Conservation (phyloP, 2,797 vertebrate species). For the Emydoidea blandingii region DNA sequence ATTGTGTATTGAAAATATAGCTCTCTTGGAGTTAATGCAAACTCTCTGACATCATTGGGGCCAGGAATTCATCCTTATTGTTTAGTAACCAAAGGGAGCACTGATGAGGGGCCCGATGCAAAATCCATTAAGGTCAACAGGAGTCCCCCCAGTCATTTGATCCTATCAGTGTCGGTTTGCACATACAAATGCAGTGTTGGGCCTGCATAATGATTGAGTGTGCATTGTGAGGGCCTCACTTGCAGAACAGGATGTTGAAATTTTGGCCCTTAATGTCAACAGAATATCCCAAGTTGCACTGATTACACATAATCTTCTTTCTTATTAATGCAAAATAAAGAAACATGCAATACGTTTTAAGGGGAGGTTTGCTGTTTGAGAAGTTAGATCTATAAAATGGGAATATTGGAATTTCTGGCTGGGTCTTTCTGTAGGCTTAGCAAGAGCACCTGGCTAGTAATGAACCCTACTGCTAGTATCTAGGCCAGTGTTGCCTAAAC, state of each 20-base stretch:
- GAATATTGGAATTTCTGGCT: not conserved
- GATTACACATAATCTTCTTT: not conserved
- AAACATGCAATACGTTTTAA: fast-evolving
- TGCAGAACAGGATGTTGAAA: not conserved
- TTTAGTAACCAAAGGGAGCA: not conserved
- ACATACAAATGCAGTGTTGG: fast-evolving
- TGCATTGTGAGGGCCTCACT: not conserved
- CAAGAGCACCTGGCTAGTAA: not conserved
- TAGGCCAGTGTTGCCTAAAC: not conserved
- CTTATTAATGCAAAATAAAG: not conserved
- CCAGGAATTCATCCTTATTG: not conserved
- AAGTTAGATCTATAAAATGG: not conserved
- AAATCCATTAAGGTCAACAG: not conserved
- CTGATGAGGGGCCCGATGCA: not conserved
- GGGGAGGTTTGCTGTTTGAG: not conserved
- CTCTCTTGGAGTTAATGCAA: not conserved
- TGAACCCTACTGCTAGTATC: not conserved
- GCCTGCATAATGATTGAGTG: not conserved
- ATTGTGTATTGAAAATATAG: not conserved
- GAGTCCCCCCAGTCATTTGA: not conserved
- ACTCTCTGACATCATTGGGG: not conserved
- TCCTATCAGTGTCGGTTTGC: not conserved
- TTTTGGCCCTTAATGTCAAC: not conserved
- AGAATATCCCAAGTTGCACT: not conserved
- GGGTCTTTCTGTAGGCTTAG: not conserved